These are phyloP conservation scores for Rhipidura dahli DNA, from an alignment of 2,113 vertebrate species.

Conservation along the genomic window DNA sequence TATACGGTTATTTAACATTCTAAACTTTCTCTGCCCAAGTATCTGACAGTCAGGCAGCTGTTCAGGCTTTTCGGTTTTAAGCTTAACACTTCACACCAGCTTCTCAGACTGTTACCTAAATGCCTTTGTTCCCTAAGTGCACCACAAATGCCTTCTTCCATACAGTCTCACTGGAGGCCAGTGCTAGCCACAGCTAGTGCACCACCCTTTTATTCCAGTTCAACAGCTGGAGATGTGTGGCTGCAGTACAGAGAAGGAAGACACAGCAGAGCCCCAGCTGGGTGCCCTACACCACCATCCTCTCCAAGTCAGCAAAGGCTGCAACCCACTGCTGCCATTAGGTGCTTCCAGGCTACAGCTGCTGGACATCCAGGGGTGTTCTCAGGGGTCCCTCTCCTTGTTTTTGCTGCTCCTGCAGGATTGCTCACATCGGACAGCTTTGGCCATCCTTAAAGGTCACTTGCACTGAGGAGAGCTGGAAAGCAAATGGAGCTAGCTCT, in stretches of 20 bases:
- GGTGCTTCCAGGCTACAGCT: background rate
- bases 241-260: rapidly evolving
- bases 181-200: background rate
- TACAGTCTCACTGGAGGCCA: background rate
- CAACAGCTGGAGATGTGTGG: background rate
- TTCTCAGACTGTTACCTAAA: background rate
- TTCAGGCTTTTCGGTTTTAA: background rate
- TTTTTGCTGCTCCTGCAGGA: background rate
- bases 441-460: background rate
- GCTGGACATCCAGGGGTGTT: background rate
- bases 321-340: background rate
- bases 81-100: background rate
- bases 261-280: background rate
- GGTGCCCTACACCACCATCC: background rate
- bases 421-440: background rate
- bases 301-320: background rate
- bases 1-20: background rate
- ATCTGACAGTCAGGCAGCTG: background rate
- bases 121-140: background rate
- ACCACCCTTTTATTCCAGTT: background rate
- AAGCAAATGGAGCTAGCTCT: background rate
- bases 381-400: background rate
- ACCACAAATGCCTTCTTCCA: background rate
- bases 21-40: background rate
- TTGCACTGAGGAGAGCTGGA: background rate